Conservation (phyloP, 2,797 vertebrate species). For the Austrolebias charrua region DNA sequence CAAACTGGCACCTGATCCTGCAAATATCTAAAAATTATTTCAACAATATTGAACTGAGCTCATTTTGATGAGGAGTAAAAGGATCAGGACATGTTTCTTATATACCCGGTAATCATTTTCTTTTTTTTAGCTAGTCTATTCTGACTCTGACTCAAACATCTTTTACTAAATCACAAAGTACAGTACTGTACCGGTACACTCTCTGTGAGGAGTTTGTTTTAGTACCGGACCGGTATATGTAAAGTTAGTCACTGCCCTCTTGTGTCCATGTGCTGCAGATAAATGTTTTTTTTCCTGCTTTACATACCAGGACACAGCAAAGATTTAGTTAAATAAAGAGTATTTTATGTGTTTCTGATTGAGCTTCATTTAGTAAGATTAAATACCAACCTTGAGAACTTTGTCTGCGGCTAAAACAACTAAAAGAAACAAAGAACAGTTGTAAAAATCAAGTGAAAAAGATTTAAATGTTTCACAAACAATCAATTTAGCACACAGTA, state of each 20-base stretch:
- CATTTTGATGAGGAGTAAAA: too few relatives aligned
- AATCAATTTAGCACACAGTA: neutral
- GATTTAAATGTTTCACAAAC: neutral
- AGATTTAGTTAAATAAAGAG: neutral
- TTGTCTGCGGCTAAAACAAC: slow-evolving; percentile 94
- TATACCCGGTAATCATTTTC: too few relatives aligned
- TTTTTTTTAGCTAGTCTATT: neutral
- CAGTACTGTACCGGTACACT: too few relatives aligned
- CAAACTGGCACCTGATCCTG: too few relatives aligned
- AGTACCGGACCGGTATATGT: too few relatives aligned
- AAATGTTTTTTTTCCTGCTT: slow-evolving; percentile 13
- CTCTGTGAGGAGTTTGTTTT: slow-evolving; percentile 3
- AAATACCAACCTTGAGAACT: slow-evolving; percentile 87
- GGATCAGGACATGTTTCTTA: too few relatives aligned
- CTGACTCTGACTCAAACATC: too few relatives aligned
- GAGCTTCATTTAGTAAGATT: neutral
- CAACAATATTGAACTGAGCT: too few relatives aligned
- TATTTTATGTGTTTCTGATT: neutral
- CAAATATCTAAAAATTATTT: too few relatives aligned
- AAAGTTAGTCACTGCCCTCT: slow-evolving; percentile 65
- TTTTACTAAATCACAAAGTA: neutral
- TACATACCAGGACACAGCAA: neutral
- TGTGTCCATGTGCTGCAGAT: slow-evolving; percentile 47
- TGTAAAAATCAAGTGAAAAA: neutral
- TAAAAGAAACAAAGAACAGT: slow-evolving; percentile 63